Percentiles rank a stretch among this genome's conserved stretches.
Evolutionary conservation across 1,140 invertebrate genomes (phyloP).

Genomic region (Reticulitermes speratus): DNA sequence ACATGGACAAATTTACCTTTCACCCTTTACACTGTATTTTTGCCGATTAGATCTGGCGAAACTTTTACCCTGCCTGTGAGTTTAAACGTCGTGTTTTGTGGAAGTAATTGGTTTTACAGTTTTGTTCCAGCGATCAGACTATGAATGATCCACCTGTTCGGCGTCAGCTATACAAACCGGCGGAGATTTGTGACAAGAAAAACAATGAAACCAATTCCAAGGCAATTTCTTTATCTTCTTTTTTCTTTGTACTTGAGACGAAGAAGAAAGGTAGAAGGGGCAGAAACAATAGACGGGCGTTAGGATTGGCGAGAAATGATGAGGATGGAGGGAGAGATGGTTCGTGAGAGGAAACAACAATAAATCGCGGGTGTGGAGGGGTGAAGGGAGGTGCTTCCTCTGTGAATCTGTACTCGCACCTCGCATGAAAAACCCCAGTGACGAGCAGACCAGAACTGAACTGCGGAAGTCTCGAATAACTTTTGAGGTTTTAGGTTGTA

Average conservation of each 20-base stretch:
- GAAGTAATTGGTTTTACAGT: not conserved
- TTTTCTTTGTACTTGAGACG: not conserved
- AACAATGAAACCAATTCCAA: conserved; percentile 13
- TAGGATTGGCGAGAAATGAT: not conserved
- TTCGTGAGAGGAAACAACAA: conserved; percentile 10
- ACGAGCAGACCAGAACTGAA: not conserved
- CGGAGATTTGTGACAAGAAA: conserved; percentile 1
- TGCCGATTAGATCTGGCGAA: no score
- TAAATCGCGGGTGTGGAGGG: not conserved
- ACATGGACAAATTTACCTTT: no score
- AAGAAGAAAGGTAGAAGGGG: not conserved
- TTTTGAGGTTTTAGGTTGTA: no score
- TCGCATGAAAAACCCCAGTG: not conserved
- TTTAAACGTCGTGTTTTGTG: not conserved
- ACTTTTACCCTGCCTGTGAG: not conserved
- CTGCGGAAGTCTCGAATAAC: not conserved
- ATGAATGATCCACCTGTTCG: not conserved
- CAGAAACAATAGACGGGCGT: conserved; percentile 4
- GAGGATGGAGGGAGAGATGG: not conserved
- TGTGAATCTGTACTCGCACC: not conserved
- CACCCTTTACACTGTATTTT: no score
- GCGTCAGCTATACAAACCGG: not conserved
- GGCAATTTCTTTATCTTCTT: not conserved
- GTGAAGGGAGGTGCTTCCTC: not conserved
- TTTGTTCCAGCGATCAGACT: not conserved